Evolutionary conservation across 30 jellyfish, hydroid and myxozoan genomes (phyloP).

Genomic region (Aurelia aurita complex sp. Pacific): DNA sequence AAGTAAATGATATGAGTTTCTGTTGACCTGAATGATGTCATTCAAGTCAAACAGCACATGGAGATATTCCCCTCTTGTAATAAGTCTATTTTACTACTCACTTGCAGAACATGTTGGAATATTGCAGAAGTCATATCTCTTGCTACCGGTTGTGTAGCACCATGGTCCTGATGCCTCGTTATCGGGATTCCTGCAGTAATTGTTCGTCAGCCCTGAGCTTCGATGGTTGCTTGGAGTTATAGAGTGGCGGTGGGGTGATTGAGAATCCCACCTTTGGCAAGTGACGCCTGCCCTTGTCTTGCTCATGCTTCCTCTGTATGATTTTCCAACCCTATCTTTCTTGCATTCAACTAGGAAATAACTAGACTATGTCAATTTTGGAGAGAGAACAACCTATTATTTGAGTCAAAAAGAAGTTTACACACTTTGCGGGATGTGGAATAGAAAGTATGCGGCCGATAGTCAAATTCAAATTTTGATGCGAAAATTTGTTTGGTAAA

Average conservation of each 20-base stretch:
- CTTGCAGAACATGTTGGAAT: constrained; percentile 19
- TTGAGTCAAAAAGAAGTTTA: too few relatives aligned
- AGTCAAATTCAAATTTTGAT: too few relatives aligned
- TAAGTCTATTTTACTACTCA: not conserved
- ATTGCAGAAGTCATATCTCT: constrained; percentile 43
- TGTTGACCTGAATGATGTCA: too few relatives aligned
- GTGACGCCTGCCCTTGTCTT: constrained; percentile 9
- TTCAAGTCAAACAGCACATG: too few relatives aligned
- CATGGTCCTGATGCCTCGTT: constrained; percentile 63
- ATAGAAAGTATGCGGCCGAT: too few relatives aligned
- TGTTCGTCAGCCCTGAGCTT: constrained; percentile 8
- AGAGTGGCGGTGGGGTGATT: constrained; percentile 10
- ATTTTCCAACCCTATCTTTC: not conserved
- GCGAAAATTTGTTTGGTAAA: too few relatives aligned
- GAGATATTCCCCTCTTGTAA: too few relatives aligned
- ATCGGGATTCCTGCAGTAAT: constrained; percentile 61
- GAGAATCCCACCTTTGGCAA: constrained; percentile 33
- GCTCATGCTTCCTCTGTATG: constrained; percentile 8
- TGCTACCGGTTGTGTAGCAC: constrained; percentile 39
- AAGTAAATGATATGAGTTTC: too few relatives aligned
- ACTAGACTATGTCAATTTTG: too few relatives aligned
- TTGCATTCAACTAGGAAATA: not conserved
- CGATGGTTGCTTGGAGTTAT: not conserved
- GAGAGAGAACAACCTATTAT: too few relatives aligned
- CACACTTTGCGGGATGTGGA: too few relatives aligned